These are phyloP conservation scores for Scaptomyza reducta DNA, from an alignment of 2,888 invertebrate species.

Conservation along the genomic window DNA sequence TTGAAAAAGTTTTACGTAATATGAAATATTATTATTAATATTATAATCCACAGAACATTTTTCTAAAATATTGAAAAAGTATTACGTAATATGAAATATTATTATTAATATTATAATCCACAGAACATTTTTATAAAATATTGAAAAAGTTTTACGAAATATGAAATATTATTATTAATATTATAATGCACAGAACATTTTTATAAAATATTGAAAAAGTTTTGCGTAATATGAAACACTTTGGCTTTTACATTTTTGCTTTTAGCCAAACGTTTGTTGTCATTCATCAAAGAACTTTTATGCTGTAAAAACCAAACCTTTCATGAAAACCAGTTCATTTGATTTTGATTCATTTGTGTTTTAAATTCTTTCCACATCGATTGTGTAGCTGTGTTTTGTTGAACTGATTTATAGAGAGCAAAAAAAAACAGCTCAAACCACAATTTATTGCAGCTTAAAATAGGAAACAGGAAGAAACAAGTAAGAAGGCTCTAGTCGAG, in stretches of 20 bases:
- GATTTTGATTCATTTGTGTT: slow-evolving; percentile 21
- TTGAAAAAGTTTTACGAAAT: no score
- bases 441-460: slow-evolving; percentile 9
- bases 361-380: slow-evolving; percentile 16
- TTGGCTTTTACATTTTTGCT: not conserved
- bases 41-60: no score
- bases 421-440: slow-evolving; percentile 18
- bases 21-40: no score
- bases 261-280: not conserved
- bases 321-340: slow-evolving; percentile 32
- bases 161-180: no score
- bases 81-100: no score
- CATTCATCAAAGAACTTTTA: slow-evolving; percentile 1
- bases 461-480: not conserved
- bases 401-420: slow-evolving; percentile 4
- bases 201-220: not conserved
- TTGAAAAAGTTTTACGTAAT: no score
- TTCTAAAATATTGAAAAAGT: no score
- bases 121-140: no score
- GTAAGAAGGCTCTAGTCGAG: no score
- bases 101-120: no score
- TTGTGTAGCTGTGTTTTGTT: slow-evolving; percentile 25
- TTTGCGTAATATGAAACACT: not conserved
- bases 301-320: slow-evolving; percentile 2
- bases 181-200: not conserved